phyloP scores from a whole-genome alignment of 1,140 invertebrate species.

The Bombus breviceps region DNA sequence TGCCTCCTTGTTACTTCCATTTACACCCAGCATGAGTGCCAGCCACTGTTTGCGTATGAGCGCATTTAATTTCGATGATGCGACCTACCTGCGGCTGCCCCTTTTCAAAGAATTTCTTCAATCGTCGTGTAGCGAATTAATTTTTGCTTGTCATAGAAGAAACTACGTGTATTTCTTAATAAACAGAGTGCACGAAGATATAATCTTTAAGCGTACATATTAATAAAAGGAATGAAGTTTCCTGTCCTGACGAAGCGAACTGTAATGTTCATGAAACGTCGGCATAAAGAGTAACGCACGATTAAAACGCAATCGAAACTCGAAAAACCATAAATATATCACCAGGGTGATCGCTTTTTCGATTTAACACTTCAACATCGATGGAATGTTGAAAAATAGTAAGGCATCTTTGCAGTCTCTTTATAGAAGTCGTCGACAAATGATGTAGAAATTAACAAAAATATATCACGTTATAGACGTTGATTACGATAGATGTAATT shows the following conservation, averaged over 20 bases:
- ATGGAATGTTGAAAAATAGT: neutral
- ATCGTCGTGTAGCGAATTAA: conserved; percentile 36
- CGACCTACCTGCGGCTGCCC: conserved; percentile 23
- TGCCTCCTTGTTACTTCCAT: conserved; percentile 55
- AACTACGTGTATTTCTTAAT: conserved; percentile 20
- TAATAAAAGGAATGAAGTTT: no score
- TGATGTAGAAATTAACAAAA: neutral
- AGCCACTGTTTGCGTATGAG: conserved; percentile 50
- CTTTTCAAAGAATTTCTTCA: conserved; percentile 26
- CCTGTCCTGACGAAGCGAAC: no score
- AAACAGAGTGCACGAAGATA: conserved; percentile 17
- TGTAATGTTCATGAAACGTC: no score
- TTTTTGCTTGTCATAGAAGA: conserved; percentile 25
- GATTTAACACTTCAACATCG: neutral
- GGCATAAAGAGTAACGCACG: no score
- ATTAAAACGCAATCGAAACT: no score
- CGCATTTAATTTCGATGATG: conserved; percentile 57
- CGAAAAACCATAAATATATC: no score
- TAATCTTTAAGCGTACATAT: no score
- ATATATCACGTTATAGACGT: neutral
- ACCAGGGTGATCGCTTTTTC: no score
- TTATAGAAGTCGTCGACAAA: neutral
- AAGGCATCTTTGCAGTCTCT: neutral
- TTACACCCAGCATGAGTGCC: conserved; percentile 60
- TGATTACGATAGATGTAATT: neutral